Evolutionary conservation across 1,140 invertebrate genomes (phyloP).

Genomic region (Diuraphis noxia): DNA sequence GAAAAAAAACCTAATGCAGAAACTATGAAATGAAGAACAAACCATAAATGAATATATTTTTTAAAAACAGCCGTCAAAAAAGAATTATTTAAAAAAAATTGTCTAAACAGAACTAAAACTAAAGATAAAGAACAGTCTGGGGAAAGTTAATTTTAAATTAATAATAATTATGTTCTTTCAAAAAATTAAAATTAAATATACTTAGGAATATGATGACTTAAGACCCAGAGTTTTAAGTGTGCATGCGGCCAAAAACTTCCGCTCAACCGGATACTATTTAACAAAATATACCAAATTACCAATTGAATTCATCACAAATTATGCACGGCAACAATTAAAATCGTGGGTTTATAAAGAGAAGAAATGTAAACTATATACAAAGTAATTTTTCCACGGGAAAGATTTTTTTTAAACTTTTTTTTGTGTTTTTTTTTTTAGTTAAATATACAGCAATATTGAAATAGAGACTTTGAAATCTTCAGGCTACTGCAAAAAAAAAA

Average conservation of each 20-base stretch:
- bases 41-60: slow-evolving; percentile 17
- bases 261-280: not conserved
- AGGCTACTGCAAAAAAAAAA: slow-evolving; percentile 45
- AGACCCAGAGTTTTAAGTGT: slow-evolving; percentile 38
- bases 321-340: slow-evolving; percentile 43
- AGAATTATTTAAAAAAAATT: slow-evolving; percentile 35
- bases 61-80: slow-evolving; percentile 48
- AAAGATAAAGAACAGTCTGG: slow-evolving; percentile 52
- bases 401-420: slow-evolving; percentile 28
- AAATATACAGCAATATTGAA: slow-evolving; percentile 29
- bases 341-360: slow-evolving; percentile 32
- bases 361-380: slow-evolving; percentile 49
- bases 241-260: slow-evolving; percentile 15
- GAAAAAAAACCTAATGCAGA: slow-evolving; percentile 33
- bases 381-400: slow-evolving; percentile 48
- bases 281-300: slow-evolving; percentile 14
- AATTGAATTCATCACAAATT: slow-evolving; percentile 42
- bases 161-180: slow-evolving; percentile 49
- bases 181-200: slow-evolving; percentile 52
- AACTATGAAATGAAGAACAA: slow-evolving; percentile 46
- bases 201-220: slow-evolving; percentile 50
- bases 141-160: slow-evolving; percentile 52
- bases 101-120: slow-evolving; percentile 53
- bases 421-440: slow-evolving; percentile 13
- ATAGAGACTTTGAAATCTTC: not conserved